Evolutionary conservation across 2,888 invertebrate species (phyloP).

Genomic region (Heliconius erato): DNA sequence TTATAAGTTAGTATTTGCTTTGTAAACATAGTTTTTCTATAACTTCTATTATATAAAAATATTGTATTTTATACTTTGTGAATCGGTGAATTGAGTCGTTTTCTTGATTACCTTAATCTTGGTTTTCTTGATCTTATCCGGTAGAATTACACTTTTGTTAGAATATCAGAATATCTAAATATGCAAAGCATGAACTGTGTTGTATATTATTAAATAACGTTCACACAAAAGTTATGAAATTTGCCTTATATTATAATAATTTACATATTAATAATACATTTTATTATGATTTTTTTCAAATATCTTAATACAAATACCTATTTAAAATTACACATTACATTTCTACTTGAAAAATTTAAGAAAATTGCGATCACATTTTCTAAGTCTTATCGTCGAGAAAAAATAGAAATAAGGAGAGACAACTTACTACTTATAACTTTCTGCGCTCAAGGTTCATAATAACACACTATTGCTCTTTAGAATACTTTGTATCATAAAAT

Average conservation of each 20-base stretch:
- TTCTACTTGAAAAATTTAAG: not conserved
- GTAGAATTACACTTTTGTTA: constrained; percentile 5
- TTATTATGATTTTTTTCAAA: too few relatives aligned
- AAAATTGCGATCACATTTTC: too few relatives aligned
- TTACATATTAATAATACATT: too few relatives aligned
- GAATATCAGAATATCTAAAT: constrained; percentile 36
- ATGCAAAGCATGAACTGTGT: constrained; percentile 36
- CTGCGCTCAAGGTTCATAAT: constrained; percentile 60
- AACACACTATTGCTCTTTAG: constrained; percentile 49
- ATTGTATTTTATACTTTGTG: not conserved
- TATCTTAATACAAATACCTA: too few relatives aligned
- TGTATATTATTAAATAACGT: not conserved
- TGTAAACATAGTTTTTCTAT: not conserved
- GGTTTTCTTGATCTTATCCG: constrained; percentile 22
- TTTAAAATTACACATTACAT: not conserved
- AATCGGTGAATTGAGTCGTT: constrained; percentile 13
- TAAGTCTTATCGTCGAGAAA: not conserved
- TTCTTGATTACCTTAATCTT: constrained; percentile 22
- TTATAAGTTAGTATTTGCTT: not conserved
- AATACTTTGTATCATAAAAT: constrained; percentile 23
- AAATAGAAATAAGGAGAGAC: constrained; percentile 58
- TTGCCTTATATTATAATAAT: too few relatives aligned
- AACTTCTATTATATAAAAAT: not conserved
- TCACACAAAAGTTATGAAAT: too few relatives aligned
- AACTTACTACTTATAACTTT: constrained; percentile 63